Base-by-base conservation (phyloP, 2,888 invertebrate genomes). In the Amphipoea oculea region DNA sequence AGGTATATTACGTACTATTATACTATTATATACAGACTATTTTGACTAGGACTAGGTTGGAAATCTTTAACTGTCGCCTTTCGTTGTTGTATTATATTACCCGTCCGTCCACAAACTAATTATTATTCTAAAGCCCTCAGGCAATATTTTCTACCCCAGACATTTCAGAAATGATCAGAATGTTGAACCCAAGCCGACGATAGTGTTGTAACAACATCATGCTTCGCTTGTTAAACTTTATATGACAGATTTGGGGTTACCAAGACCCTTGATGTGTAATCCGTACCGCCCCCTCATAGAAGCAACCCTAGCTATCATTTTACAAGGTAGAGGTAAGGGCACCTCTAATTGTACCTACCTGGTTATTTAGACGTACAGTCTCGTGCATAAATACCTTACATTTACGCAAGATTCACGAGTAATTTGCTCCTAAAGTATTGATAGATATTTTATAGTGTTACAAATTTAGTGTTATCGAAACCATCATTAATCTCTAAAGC, bases 191-290 rank as follows among this genome's bases (percentile, higher is more conserved):
- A 51, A 74, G 29, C 62, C 29, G 20, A n/a, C 45, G 42, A 29
- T 68, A 54, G 73, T 66, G 23, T 42, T 57, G 60, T 73, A 54
- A 69, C 63, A 81, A 75, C 68, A 86, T 72, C 60, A 67, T 70
- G 72, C 68, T 70, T 40, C 68, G 69, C 75, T 79, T 82, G 84
- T 75, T 84, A 76, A 78, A 79, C 65, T 78, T 78, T 73, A 72
- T 69, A 77, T 85, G 79, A 84, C 82, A 79, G 77, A 76, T 84
- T 79, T 69, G 73, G 84, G 86, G 76, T 23, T 74, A 70, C 45
- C 36, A 29, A 62, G 69, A 62, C 75, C 82, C 84, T 77, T 71
- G 57, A 57, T 11, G 66, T 67, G 67, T 81, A 73, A 84, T 85
- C 76, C 68, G 7, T 68, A 42, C 73, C 82, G 45, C 68, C 62